Conservation (phyloP, 2,113 vertebrate genomes). For the Leptosomus discolor region DNA sequence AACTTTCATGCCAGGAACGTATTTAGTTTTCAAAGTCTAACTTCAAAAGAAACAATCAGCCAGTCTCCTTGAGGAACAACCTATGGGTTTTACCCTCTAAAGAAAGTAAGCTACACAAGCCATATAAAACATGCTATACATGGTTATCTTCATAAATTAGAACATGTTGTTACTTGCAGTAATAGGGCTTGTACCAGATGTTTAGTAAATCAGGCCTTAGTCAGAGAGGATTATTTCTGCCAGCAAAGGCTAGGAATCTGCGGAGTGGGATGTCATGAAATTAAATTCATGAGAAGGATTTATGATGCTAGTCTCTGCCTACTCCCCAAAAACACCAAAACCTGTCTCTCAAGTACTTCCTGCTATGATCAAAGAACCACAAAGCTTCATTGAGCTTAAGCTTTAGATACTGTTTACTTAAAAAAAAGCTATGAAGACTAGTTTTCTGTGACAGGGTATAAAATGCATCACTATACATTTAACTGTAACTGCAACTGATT, state of each 20-base stretch:
- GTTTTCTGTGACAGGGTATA: not conserved
- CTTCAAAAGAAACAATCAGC: not conserved
- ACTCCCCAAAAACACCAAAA: slow-evolving; percentile 31
- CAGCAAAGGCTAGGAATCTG: slow-evolving; percentile 38
- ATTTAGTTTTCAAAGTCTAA: not conserved
- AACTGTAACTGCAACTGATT: not conserved
- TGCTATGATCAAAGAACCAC: not conserved
- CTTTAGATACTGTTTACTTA: not conserved
- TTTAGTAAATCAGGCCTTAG: slow-evolving; percentile 54
- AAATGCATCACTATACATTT: not conserved
- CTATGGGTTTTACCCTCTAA: not conserved
- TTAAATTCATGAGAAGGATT: slow-evolving; percentile 36
- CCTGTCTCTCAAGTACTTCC: slow-evolving; percentile 39
- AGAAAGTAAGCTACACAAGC: not conserved
- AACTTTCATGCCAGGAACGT: not conserved
- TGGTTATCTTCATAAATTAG: slow-evolving; percentile 7
- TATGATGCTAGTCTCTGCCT: not conserved
- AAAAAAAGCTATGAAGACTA: not conserved
- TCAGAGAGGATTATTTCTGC: slow-evolving; percentile 62
- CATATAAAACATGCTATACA: not conserved
- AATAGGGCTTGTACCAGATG: slow-evolving; percentile 60
- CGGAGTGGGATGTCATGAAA: slow-evolving; percentile 39
- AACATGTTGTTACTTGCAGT: slow-evolving; percentile 50
- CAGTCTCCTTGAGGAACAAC: not conserved
- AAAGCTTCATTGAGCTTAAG: not conserved